phyloP scores from a whole-genome alignment of 1,140 invertebrate species.

The Dryas iulia region DNA sequence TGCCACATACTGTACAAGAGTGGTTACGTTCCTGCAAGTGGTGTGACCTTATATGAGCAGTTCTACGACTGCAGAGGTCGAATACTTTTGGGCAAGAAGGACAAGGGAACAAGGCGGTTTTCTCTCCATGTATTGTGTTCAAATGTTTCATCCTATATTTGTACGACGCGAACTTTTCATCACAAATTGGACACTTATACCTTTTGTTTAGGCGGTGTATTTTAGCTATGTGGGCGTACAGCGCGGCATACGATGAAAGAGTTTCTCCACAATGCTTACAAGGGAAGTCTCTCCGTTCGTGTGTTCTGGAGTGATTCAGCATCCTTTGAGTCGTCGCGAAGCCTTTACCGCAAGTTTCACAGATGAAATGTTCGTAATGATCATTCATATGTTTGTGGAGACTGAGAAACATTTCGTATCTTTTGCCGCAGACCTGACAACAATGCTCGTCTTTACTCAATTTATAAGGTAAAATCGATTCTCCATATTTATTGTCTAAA shows the following conservation, averaged over 20 bases:
- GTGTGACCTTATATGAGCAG: conserved; percentile 58
- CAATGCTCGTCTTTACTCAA: conserved; percentile 56
- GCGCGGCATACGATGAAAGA: conserved; percentile 49
- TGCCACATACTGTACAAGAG: conserved; percentile 63
- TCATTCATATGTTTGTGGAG: conserved; percentile 73
- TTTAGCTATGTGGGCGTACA: conserved; percentile 60
- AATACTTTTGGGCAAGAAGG: conserved; percentile 66
- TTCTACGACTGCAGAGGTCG: conserved; percentile 63
- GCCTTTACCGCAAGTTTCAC: conserved; percentile 73
- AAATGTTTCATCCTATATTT: conserved; percentile 68
- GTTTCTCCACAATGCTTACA: conserved; percentile 65
- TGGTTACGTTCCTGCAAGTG: conserved; percentile 69
- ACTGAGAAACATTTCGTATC: conserved; percentile 74
- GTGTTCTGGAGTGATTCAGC: conserved; percentile 60
- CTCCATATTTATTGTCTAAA: conserved; percentile 54
- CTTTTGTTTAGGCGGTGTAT: conserved; percentile 62
- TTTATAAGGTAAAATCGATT: conserved; percentile 66
- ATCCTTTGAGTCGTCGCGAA: conserved; percentile 68
- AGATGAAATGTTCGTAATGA: conserved; percentile 74
- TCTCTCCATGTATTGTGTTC: conserved; percentile 58
- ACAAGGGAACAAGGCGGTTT: conserved; percentile 59
- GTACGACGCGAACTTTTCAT: conserved; percentile 66
- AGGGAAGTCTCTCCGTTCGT: conserved; percentile 63
- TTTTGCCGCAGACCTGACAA: conserved; percentile 62
- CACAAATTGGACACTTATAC: conserved; percentile 71